Base-by-base conservation (phyloP, 2,113 vertebrate species). In the Psammodynastes pulverulentus region DNA sequence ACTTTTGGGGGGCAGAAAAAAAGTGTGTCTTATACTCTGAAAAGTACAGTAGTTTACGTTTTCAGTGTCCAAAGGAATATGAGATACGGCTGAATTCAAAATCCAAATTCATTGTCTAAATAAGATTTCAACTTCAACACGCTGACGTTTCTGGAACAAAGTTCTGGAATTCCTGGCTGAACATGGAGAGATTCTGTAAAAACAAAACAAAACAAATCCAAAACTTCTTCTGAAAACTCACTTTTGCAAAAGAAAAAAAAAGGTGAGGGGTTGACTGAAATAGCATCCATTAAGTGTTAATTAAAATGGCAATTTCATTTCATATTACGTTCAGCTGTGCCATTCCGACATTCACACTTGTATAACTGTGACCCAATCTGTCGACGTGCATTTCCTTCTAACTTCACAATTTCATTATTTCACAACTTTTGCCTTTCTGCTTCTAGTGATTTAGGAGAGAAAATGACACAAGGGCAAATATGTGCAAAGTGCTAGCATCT, bases 351-450 rank as follows among this genome's bases (percentile, higher is more conserved):
- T 85, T 89, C 87, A 89, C 87, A 91, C 67, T 45, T 92, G 26
- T 46, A 21, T 89, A 89, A 92, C 87, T 92, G 87, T 92, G 87
- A 92, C 46, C 91, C 51, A 92, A 49, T 89, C 62, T 92, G 91
- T 56, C 67, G 34, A 26, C 84, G 12, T 89, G 43, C 67, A 58
- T 89, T 89, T 84, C 45, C 67, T 43, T 92, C 67, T 84, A 52
- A 89, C 67, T 89, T 92, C 88, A 84, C 51, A 89, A 89, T 29
- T 84, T 84, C 87, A 92, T 89, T 62, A 91, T 62, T 56, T 67
- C 29, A 87, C 67, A 89, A 84, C 19, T 88, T 88, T 88, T 79
- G 79, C 52, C 52, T 79, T 79, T 34, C 48, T 29, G 26, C 45
- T 49, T 67, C 12, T 56, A 23, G 21, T 89, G 52, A 89, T n/a